Conservation (phyloP, 92 coral and sea anemone genomes). For the Epizoanthus scotinus region DNA sequence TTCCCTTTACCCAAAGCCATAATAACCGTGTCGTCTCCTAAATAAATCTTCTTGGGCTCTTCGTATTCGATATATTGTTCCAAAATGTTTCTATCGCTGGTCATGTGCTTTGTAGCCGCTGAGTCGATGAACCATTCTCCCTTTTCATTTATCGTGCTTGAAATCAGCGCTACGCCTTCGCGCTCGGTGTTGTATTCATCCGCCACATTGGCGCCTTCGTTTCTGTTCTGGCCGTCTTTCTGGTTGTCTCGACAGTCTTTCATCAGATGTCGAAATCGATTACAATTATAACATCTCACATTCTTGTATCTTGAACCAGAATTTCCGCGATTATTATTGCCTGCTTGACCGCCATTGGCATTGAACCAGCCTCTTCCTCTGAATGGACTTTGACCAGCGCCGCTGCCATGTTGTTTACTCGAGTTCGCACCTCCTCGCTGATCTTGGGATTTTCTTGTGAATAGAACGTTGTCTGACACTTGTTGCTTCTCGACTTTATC, state of each 20-base stretch:
- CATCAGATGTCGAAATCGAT: background rate
- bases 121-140: constrained; percentile 39
- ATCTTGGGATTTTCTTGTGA: background rate
- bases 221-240: background rate
- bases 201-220: constrained; percentile 1
- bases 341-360: background rate
- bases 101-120: constrained; percentile 45
- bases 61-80: background rate
- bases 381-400: too few relatives aligned
- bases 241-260: constrained; percentile 15
- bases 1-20: constrained; percentile 35
- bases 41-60: constrained; percentile 31
- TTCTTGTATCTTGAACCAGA: background rate
- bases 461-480: constrained; percentile 43
- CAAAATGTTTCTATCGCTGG: constrained; percentile 17
- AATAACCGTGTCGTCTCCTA: constrained; percentile 33
- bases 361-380: too few relatives aligned
- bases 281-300: background rate
- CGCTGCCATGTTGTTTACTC: background rate
- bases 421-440: too few relatives aligned
- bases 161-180: constrained; percentile 6
- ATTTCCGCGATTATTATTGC: background rate
- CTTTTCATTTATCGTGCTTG: background rate
- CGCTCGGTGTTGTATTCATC: constrained; percentile 4
- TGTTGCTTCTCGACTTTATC: constrained; percentile 46